Conservation (phyloP, 2,797 vertebrate species). For the Danio albolineatus region DNA sequence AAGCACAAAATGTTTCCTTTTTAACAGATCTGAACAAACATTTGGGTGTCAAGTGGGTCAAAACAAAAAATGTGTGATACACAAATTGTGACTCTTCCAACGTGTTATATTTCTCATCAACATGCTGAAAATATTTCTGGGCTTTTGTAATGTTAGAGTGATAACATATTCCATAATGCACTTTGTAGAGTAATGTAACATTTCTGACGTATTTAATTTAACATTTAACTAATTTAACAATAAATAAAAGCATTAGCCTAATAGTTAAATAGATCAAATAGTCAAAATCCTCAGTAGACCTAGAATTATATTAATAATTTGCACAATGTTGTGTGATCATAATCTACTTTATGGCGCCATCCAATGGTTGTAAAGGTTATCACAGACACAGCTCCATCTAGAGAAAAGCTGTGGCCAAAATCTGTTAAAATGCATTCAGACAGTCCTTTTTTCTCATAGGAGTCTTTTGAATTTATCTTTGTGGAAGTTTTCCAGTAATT, state of each 20-base stretch:
- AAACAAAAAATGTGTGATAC: background rate
- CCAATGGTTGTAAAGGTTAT: slow-evolving; percentile 17
- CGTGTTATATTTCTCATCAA: background rate
- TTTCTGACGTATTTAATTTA: no score
- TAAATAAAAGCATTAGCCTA: no score
- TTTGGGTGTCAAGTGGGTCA: background rate
- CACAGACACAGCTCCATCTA: background rate
- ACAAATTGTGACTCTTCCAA: background rate
- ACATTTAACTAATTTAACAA: no score
- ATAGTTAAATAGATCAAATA: no score
- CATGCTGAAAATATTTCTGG: background rate
- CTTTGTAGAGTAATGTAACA: no score
- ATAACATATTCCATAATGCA: no score
- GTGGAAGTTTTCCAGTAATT: background rate
- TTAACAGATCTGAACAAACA: background rate
- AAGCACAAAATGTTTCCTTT: slow-evolving; percentile 1
- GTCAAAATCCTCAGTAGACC: no score
- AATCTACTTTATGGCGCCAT: slow-evolving; percentile 26
- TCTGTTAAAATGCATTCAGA: slow-evolving; percentile 4
- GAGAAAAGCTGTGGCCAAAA: background rate
- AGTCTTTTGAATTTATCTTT: background rate
- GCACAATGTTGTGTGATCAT: background rate
- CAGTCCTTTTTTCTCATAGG: background rate
- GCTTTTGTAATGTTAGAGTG: background rate
- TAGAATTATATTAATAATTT: no score